Evolutionary conservation across 2,888 invertebrate genomes (phyloP).

Genomic region (Spodoptera exigua): DNA sequence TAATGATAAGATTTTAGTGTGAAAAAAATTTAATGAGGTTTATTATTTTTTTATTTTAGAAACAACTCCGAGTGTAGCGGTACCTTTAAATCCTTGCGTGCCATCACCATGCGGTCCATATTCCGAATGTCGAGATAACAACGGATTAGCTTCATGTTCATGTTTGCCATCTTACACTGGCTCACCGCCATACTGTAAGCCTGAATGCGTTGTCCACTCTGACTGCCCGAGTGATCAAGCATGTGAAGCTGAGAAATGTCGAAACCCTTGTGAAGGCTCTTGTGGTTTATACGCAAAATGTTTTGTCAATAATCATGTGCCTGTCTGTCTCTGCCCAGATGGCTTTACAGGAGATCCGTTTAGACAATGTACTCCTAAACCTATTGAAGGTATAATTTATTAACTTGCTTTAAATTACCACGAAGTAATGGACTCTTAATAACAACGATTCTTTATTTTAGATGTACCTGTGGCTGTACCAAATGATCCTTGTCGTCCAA

Average conservation of each 20-base stretch:
- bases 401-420: not conserved
- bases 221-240: conserved; percentile 91
- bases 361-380: conserved; percentile 89
- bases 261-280: conserved; percentile 91
- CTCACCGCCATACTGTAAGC: conserved; percentile 90
- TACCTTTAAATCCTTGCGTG: conserved; percentile 90
- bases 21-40: too few relatives aligned
- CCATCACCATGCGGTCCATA: conserved; percentile 93
- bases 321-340: conserved; percentile 92
- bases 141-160: conserved; percentile 92
- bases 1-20: too few relatives aligned
- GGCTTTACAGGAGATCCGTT: conserved; percentile 93
- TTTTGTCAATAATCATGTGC: conserved; percentile 91
- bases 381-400: conserved; percentile 79
- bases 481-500: conserved; percentile 89
- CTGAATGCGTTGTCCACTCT: conserved; percentile 91
- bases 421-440: not conserved
- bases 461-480: conserved; percentile 61
- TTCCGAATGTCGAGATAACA: conserved; percentile 92
- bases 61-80: conserved; percentile 70
- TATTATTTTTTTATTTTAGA: conserved; percentile 64
- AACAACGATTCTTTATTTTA: conserved; percentile 45
- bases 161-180: conserved; percentile 91
- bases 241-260: conserved; percentile 91
- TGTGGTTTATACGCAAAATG: conserved; percentile 92